Evolutionary conservation across 2,888 invertebrate species (phyloP).

Genomic region (Punctoribates punctum): DNA sequence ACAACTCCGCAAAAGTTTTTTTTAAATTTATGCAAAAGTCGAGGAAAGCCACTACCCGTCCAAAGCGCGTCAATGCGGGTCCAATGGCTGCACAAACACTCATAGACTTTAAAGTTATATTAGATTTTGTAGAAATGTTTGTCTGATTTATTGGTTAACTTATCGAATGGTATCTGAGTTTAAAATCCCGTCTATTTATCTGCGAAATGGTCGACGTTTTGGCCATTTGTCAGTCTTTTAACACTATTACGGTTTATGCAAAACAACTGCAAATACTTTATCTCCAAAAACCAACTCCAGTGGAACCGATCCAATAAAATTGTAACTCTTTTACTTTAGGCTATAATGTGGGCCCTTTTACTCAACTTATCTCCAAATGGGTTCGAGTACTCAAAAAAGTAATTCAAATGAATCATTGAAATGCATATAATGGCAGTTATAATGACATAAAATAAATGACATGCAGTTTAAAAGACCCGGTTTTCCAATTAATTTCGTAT

Average conservation of each 20-base stretch:
- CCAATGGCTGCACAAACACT: background rate
- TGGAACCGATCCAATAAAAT: conserved; percentile 34
- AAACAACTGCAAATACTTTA: conserved; percentile 31
- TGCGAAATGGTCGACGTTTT: background rate
- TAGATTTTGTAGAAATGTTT: conserved; percentile 27
- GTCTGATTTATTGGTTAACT: conserved; percentile 35
- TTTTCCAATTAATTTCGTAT: conserved; percentile 34
- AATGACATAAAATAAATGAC: conserved; percentile 38
- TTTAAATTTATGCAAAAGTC: conserved; percentile 30
- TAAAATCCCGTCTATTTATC: conserved; percentile 33
- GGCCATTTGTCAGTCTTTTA: conserved; percentile 35
- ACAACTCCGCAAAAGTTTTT: background rate
- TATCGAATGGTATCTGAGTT: conserved; percentile 27
- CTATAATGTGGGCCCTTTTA: conserved; percentile 34
- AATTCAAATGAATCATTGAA: conserved; percentile 37
- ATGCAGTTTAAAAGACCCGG: conserved; percentile 31
- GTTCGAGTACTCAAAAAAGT: conserved; percentile 34
- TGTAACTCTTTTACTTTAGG: conserved; percentile 39
- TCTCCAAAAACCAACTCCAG: conserved; percentile 35
- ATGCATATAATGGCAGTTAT: conserved; percentile 37
- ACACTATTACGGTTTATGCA: conserved; percentile 35
- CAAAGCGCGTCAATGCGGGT: conserved; percentile 11
- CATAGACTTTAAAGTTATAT: conserved; percentile 24
- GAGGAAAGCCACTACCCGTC: background rate
- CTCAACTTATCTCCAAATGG: conserved; percentile 28